Conservation (phyloP, 2,888 invertebrate species). For the Ischnura elegans region DNA sequence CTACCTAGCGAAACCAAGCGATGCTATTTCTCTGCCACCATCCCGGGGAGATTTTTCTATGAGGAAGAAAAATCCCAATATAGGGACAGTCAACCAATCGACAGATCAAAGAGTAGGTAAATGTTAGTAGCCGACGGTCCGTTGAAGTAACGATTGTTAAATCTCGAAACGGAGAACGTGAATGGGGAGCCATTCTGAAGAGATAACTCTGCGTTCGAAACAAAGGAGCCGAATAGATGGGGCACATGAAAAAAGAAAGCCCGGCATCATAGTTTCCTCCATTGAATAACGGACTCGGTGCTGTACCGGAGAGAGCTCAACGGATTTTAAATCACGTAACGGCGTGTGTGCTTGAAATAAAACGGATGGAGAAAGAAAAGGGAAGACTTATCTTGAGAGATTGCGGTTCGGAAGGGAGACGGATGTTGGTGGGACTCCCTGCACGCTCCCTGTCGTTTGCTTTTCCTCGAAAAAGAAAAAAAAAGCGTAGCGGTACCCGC, state of each 20-base stretch:
- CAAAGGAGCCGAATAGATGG: too few relatives aligned
- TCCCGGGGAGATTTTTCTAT: too few relatives aligned
- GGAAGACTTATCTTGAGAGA: neutral
- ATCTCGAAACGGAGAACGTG: neutral
- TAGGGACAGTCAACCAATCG: too few relatives aligned
- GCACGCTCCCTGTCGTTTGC: neutral
- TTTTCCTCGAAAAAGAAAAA: neutral
- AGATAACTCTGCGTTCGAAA: neutral
- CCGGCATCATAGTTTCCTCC: neutral
- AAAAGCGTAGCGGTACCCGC: neutral
- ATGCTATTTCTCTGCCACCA: too few relatives aligned
- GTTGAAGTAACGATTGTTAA: neutral
- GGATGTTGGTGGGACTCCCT: neutral
- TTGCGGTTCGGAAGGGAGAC: neutral
- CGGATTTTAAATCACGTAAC: neutral
- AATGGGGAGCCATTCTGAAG: neutral
- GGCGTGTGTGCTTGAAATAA: neutral
- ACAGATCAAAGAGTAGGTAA: too few relatives aligned
- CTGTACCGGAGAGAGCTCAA: neutral
- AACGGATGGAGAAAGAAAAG: too few relatives aligned
- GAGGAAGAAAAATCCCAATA: too few relatives aligned
- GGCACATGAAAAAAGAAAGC: neutral
- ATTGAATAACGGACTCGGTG: neutral
- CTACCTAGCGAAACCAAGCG: too few relatives aligned
- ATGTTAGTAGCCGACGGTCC: neutral